These are phyloP conservation scores for Protosalanx chinensis DNA, from an alignment of 2,797 vertebrate species.

Conservation along the genomic window DNA sequence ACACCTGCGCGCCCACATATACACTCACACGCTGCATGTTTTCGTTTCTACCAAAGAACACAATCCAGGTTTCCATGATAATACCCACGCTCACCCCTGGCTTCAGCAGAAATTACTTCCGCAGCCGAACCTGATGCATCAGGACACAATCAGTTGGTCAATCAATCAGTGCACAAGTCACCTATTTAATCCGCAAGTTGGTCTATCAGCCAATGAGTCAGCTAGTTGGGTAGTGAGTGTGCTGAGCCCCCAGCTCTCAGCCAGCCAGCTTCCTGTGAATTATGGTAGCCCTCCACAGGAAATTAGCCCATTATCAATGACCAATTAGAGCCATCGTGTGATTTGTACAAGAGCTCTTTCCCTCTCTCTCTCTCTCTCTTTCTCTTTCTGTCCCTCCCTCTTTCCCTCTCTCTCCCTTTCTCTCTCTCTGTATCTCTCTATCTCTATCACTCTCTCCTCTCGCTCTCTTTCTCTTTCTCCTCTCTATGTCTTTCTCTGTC, in stretches of 20 bases:
- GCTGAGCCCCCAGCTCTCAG: slow-evolving; percentile 32
- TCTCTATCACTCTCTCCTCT: too few relatives aligned
- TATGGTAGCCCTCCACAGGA: slow-evolving; percentile 55
- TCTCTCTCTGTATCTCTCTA: too few relatives aligned
- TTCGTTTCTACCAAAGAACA: too few relatives aligned
- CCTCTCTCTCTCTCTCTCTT: too few relatives aligned
- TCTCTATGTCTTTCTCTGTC: too few relatives aligned
- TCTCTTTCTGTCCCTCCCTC: too few relatives aligned
- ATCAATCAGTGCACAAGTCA: too few relatives aligned
- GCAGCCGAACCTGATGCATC: slow-evolving; percentile 28
- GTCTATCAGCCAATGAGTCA: too few relatives aligned
- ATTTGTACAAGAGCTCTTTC: slow-evolving; percentile 47
- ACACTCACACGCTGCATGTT: background rate
- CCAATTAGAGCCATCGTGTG: slow-evolving; percentile 57
- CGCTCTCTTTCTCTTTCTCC: too few relatives aligned
- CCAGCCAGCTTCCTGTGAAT: slow-evolving; percentile 48
- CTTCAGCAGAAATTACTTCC: slow-evolving; percentile 26
- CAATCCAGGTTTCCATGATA: slow-evolving; percentile 24
- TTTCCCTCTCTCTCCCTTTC: too few relatives aligned
- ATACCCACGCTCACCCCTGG: background rate
- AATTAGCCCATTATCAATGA: slow-evolving; percentile 63
- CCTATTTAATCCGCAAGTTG: too few relatives aligned
- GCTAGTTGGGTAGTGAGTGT: slow-evolving; percentile 24
- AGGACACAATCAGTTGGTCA: slow-evolving; percentile 17
- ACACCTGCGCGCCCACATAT: background rate